These are phyloP conservation scores for Amblyornis subalaris DNA, from an alignment of 2,113 vertebrate genomes.

Conservation along the genomic window DNA sequence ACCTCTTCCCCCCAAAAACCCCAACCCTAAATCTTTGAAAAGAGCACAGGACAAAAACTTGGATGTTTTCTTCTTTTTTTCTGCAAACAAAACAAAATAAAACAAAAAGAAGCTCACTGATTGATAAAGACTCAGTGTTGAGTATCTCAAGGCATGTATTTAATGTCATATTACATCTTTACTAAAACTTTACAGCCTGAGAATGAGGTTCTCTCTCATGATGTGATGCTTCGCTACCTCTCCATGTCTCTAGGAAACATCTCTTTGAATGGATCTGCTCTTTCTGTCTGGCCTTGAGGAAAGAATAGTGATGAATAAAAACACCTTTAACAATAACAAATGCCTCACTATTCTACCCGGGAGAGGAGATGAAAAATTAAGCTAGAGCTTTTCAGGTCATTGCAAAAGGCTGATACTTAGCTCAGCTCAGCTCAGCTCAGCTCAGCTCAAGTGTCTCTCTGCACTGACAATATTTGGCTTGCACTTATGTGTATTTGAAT, in stretches of 20 bases:
- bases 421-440: background rate
- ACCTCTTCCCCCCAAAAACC: background rate
- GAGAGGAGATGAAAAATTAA: background rate
- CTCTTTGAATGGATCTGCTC: background rate
- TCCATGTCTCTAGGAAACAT: background rate
- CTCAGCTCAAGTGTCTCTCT: background rate
- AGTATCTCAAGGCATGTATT: background rate
- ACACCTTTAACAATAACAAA: background rate
- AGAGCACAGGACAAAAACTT: background rate
- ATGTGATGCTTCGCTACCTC: background rate
- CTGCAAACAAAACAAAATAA: background rate
- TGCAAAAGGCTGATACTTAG: background rate
- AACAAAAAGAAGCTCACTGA: fast-evolving
- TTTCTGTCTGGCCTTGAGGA: background rate
- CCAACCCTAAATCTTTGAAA: background rate
- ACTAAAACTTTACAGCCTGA: background rate
- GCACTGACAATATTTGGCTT: background rate
- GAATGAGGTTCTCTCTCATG: background rate
- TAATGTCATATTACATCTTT: background rate
- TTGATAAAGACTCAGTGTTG: background rate
- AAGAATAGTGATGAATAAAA: background rate
- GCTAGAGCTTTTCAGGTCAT: background rate
- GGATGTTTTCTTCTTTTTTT: fast-evolving
- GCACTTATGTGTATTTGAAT: background rate
- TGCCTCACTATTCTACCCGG: background rate